These are phyloP conservation scores for Megaceryle alcyon DNA, from an alignment of 2,797 vertebrate species.

Conservation along the genomic window DNA sequence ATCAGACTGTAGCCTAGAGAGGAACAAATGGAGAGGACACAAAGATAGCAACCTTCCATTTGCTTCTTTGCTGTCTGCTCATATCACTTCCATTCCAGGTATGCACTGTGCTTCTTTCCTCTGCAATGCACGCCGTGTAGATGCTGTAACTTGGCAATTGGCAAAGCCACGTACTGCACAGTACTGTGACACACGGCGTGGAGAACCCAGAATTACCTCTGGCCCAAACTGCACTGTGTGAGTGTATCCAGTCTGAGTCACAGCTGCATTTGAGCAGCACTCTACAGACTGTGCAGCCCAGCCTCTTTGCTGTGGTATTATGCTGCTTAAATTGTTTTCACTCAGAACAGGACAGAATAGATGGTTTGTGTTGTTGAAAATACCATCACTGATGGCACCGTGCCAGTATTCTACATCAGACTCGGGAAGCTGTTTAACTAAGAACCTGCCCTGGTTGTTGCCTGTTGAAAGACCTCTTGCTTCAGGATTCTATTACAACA, in stretches of 20 bases:
- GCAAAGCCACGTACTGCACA: neutral
- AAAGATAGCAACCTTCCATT: neutral
- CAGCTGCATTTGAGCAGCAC: neutral
- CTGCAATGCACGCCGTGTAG: neutral
- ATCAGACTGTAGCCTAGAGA: neutral
- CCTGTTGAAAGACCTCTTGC: neutral
- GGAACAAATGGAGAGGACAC: neutral
- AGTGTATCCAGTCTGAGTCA: no score
- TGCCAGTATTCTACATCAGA: neutral
- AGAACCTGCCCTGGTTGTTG: neutral
- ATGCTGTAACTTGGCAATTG: neutral
- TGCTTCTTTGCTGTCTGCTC: neutral
- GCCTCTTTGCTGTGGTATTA: neutral
- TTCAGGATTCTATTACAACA: fast-evolving
- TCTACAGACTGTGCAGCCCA: neutral
- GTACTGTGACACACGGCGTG: fast-evolving
- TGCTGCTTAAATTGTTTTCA: neutral
- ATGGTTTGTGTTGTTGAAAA: neutral
- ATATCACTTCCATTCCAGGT: neutral
- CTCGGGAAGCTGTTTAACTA: neutral
- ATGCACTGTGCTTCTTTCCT: neutral
- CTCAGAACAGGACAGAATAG: neutral
- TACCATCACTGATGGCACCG: neutral
- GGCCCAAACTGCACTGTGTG: fast-evolving
- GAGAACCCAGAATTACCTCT: neutral